Conservation (phyloP, 2,113 vertebrate species). For the Tragelaphus scriptus region DNA sequence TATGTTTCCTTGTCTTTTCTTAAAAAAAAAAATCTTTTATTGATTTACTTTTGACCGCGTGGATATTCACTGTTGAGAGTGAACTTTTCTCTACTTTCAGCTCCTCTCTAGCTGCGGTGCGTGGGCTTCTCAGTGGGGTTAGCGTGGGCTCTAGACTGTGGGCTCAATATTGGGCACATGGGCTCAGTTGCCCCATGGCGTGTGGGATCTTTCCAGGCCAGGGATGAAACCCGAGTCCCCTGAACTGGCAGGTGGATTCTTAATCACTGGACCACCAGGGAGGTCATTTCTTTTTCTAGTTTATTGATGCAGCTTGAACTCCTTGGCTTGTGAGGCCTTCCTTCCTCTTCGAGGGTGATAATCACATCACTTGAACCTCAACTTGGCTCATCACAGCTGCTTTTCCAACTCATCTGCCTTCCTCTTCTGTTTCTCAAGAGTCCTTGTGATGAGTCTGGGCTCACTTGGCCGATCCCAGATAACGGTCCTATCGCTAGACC, state of each 20-base stretch:
- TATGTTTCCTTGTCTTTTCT: neutral
- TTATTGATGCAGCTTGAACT: neutral
- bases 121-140: neutral
- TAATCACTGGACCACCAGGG: neutral
- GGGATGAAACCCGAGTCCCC: neutral
- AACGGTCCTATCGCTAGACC: neutral
- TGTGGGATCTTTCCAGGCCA: neutral
- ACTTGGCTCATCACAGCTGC: neutral
- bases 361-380: neutral
- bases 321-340: neutral
- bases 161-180: neutral
- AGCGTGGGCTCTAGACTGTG: neutral
- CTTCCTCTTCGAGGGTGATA: neutral
- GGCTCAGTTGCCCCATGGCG: neutral
- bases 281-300: neutral
- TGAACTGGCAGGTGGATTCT: neutral
- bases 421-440: neutral
- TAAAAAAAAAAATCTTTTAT: neutral
- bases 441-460: neutral
- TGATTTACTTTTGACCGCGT: neutral
- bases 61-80: neutral
- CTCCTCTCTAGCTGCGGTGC: fast-evolving
- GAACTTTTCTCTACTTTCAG: fast-evolving
- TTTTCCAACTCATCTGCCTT: neutral
- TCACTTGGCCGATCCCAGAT: neutral